Percentiles rank a stretch among this genome's conserved stretches.
Conservation (phyloP, 2,113 vertebrate species). For the Pyrgilauda ruficollis region DNA sequence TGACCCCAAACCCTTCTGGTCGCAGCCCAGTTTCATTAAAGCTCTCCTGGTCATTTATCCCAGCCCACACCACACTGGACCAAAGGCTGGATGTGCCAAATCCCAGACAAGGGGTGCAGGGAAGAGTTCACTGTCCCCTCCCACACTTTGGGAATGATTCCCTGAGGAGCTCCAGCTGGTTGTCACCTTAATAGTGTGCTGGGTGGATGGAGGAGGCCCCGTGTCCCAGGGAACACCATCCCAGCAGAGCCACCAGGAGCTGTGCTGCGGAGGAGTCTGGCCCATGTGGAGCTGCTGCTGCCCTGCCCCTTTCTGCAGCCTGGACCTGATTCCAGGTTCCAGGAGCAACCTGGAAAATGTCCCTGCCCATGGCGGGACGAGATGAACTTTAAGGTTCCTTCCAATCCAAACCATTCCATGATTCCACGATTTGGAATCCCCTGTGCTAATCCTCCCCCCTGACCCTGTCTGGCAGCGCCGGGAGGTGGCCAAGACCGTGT, state of each 20-base stretch:
- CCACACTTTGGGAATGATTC: rapidly evolving
- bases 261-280: not conserved
- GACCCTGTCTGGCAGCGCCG: constrained; percentile 69
- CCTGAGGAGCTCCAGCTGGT: not conserved
- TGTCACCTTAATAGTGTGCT: not conserved
- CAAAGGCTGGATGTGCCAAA: not conserved
- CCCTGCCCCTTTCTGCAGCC: not conserved
- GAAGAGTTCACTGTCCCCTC: not conserved
- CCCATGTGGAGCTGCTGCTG: not conserved
- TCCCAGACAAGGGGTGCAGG: not conserved
- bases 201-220: not conserved
- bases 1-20: not conserved
- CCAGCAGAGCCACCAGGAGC: not conserved
- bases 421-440: not conserved
- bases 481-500: constrained; percentile 91
- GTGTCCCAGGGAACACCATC: not conserved
- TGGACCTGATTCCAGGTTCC: rapidly evolving
- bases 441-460: not conserved
- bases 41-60: not conserved
- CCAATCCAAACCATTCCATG: rapidly evolving
- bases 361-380: rapidly evolving
- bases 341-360: not conserved
- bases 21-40: not conserved
- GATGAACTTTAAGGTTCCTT: rapidly evolving
- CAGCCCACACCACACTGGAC: not conserved